Percentiles rank a stretch among this genome's conserved stretches.
These are phyloP conservation scores for Aphis gossypii DNA, from an alignment of 1,140 invertebrate genomes.

Conservation along the genomic window DNA sequence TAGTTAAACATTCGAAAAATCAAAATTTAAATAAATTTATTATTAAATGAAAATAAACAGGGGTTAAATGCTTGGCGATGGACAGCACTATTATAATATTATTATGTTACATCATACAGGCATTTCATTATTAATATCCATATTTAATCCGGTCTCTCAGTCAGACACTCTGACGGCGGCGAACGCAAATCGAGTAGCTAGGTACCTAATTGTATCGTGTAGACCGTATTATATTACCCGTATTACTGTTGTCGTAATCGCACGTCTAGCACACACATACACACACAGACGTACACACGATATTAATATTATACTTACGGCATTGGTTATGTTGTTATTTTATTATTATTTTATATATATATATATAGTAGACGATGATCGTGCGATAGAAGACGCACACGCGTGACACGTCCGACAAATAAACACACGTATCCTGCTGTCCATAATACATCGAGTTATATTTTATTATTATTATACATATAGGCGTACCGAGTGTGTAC, in stretches of 20 bases:
- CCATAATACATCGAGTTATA: neutral
- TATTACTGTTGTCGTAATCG: neutral
- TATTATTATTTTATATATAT: neutral
- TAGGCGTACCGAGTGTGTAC: neutral
- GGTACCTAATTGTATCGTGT: too few species aligned
- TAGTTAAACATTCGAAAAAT: too few species aligned
- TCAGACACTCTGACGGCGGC: neutral
- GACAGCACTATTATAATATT: too few species aligned
- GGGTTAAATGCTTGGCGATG: too few species aligned
- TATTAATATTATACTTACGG: neutral
- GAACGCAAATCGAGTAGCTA: neutral
- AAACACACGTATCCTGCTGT: neutral
- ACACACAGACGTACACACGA: neutral
- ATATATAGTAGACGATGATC: neutral
- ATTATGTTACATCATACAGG: neutral
- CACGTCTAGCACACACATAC: neutral
- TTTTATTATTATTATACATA: conserved; percentile 12
- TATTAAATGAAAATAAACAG: too few species aligned
- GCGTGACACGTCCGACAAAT: neutral
- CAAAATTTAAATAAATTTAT: too few species aligned
- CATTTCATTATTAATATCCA: neutral
- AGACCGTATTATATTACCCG: too few species aligned
- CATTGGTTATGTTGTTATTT: neutral
- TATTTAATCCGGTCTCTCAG: neutral
- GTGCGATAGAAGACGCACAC: neutral